A percentile compares a stretch with the other conserved stretches of the same genome.
Conservation (phyloP, 2,888 invertebrate genomes). For the Orchesella flavescens region DNA sequence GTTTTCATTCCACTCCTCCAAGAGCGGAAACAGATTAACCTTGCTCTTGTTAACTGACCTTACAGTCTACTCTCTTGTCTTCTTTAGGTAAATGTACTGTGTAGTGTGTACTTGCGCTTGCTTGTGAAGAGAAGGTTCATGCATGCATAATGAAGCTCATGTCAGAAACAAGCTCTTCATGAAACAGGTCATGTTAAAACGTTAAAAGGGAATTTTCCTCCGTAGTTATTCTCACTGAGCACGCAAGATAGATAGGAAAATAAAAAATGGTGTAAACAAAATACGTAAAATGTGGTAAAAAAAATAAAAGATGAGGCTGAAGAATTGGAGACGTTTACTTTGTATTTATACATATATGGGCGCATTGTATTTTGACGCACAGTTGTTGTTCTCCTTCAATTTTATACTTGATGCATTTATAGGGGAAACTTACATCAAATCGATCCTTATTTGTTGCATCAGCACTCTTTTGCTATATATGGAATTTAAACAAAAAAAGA, state of each 20-base stretch:
- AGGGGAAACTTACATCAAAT: too few species aligned
- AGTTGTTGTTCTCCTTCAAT: too few species aligned
- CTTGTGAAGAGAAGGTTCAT: conserved; percentile 31
- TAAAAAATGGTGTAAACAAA: not conserved
- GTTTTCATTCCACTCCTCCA: too few species aligned
- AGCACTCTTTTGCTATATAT: too few species aligned
- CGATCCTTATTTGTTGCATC: too few species aligned
- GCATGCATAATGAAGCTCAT: conserved; percentile 61
- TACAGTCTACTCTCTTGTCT: conserved; percentile 24
- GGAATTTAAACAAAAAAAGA: too few species aligned
- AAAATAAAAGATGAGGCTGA: not conserved
- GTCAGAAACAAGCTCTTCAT: conserved; percentile 54
- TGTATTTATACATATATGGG: too few species aligned
- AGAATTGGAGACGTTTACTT: not conserved
- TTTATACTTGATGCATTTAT: too few species aligned
- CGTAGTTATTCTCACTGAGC: too few species aligned
- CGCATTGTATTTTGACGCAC: too few species aligned
- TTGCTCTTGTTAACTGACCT: conserved; percentile 59
- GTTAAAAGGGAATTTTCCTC: not conserved
- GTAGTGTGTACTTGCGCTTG: conserved; percentile 35
- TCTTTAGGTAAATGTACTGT: not conserved
- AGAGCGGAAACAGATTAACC: conserved; percentile 41
- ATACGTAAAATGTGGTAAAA: not conserved
- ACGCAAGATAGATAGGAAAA: too few species aligned
- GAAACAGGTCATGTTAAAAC: conserved; percentile 50